Evolutionary conservation across 2,888 invertebrate species (phyloP), one percentile per base, ranked within the genome.

Genomic region (Melieria crassipennis): DNA sequence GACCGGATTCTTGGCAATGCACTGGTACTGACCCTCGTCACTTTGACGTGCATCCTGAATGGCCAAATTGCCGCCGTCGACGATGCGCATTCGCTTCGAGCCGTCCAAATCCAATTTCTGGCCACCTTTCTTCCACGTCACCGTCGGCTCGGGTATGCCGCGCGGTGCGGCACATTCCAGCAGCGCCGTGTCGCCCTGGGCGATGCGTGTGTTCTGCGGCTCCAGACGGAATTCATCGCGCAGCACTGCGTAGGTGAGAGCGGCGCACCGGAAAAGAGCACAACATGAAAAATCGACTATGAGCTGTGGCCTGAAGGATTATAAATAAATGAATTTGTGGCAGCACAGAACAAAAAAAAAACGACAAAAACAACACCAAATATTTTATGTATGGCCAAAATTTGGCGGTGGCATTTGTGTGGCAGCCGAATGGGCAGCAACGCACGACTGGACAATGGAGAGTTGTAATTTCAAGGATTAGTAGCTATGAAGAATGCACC

Each of bases 61-160:
- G 78, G 93, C 92, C 78, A 95, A 90, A 88, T 92, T 94, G 67
- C 93, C 94, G 63, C 92, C 93, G 79, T 94, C 94, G 55, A 92
- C 92, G 76, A 96, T 89, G 83, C 92, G 91, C 85, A 92, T 88
- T 84, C 92, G 90, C 78, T 91, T 91, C 79, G 89, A 90, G 77
- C 88, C 89, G 79, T 92, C 92, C 76, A 93, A 89, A 80, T 92
- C 92, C 74, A 95, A 85, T 75, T 91, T 89, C 83, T 94, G 92
- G 5, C 94, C 93, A 84, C 95, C 94, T 86, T 94, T 96, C 82
- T 92, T 91, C 97, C 97, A 97, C 78, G 90, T 90, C 10, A 97
- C 93, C 52, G 90, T 90, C 4, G 97, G 97, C 84, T 96, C 95
- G 4, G 97, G 97, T 74, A 94, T 93, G 3, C 97, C 97, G 79